Evolutionary conservation across 1,140 invertebrate species (phyloP), one percentile per base, ranked within the genome.

Genomic region (Papilio glaucus): DNA sequence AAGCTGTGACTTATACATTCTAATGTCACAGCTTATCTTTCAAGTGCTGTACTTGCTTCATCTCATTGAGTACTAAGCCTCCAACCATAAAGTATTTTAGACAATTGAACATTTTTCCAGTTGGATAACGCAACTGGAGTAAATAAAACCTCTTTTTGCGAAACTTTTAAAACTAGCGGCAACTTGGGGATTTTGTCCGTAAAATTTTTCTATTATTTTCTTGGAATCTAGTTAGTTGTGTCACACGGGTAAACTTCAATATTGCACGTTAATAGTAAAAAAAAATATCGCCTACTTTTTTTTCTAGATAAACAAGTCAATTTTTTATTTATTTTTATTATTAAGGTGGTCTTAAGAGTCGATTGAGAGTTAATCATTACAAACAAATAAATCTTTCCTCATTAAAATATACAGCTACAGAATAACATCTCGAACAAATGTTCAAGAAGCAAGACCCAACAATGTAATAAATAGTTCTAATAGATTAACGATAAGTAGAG

Each of bases 381-480:
- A n/a, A n/a, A n/a, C n/a, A n/a, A n/a, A n/a, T n/a, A n/a, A n/a
- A n/a, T n/a, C n/a, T n/a, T n/a, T n/a, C n/a, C n/a, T n/a, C n/a
- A 15, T 3, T 42, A 42, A 42, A n/a, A 42, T 5, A 42, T n/a
- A 1, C 0, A 15, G 15, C n/a, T n/a, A 45, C n/a, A 15, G n/a
- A n/a, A n/a, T n/a, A n/a, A n/a, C n/a, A 18, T 18, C 42, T 45
- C 15, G 15, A 6, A 45, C 7, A 15, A 45, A 45, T 45, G 7
- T 18, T n/a, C 13, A 10, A 18, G 42, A 8, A 45, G 15, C 2
- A 45, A 45, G 5, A 1, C 5, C 42, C 42, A 45, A 45, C 42
- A 45, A 45, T 45, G 42, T 45, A 45, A 45, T 45, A 45, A 45
- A 45, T 45, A 45, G n/a, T 18, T 45, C n/a, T 53, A 53, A 53